Percentiles rank a stretch among this genome's conserved stretches.
Conservation (phyloP, 2,888 invertebrate species). For the Cephus runcator region DNA sequence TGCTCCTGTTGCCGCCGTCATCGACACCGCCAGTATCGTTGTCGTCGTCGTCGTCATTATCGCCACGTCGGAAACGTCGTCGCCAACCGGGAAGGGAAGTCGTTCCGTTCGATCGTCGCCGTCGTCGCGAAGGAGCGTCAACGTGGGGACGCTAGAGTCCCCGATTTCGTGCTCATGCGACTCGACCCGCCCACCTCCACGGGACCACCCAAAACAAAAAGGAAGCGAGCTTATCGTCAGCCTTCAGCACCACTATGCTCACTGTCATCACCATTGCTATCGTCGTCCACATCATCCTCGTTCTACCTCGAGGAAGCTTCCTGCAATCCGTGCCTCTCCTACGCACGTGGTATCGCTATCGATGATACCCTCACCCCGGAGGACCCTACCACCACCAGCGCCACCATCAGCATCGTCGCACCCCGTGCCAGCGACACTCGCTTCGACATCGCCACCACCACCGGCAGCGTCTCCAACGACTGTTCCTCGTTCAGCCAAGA, state of each 20-base stretch:
- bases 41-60: constrained; percentile 25
- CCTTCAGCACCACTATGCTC: constrained; percentile 7
- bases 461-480: constrained; percentile 48
- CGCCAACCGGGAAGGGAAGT: constrained; percentile 9
- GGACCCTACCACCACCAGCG: constrained; percentile 1
- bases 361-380: constrained; percentile 5
- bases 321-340: not conserved
- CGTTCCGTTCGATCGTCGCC: constrained; percentile 6
- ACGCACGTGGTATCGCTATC: not conserved
- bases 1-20: constrained; percentile 25
- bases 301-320: not conserved
- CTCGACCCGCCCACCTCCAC: constrained; percentile 50
- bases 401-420: constrained; percentile 49
- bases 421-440: constrained; percentile 2
- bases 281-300: constrained; percentile 7
- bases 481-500: not conserved
- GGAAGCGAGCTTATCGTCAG: constrained; percentile 14
- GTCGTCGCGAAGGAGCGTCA: constrained; percentile 14
- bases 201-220: constrained; percentile 48
- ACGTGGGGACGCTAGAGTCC: constrained; percentile 50
- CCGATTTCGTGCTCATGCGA: constrained; percentile 57
- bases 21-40: constrained; percentile 23
- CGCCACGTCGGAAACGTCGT: constrained; percentile 14
- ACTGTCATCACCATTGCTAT: constrained; percentile 9
- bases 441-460: not conserved